Base-by-base conservation (phyloP, 2,113 vertebrate species). In the rat (Rattus norvegicus) region DNA sequence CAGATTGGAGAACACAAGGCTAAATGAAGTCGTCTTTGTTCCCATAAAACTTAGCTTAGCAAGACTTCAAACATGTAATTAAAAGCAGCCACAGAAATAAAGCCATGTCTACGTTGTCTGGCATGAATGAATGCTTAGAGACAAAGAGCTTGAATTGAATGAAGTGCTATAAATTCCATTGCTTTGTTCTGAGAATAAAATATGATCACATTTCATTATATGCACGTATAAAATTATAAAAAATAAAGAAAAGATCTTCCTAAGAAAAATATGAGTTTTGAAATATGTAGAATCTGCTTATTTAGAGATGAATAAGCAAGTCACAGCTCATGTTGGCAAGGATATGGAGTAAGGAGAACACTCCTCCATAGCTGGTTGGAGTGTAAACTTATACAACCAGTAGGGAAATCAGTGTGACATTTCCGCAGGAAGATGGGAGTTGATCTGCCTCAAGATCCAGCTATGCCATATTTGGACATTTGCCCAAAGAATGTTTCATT, bases 121-220 rank as follows among this genome's bases (percentile, higher is more conserved):
- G 6, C 39, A 30, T 33, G 54, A 73, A 91, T 49, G 49, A 56
- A 26, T 84, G 30, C 43, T 86, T 91, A 83, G 33, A 92, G 30
- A 87, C 22, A 4, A 4, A 72, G 39, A 72, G 39, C 80, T 77
- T 76, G 17, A 59, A 2, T 75, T 59, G 73, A 47, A 20, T 17
- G 0, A 8, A 63, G 61, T 56, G 9, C 26, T 47, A 43, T 10
- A 26, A 59, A 54, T 67, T 88, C 17, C 5, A 84, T 59, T 67
- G 65, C 19, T 91, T 77, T 89, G 36, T 59, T 94, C 43, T 84
- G 24, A 96, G 43, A 28, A 30, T 77, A n/a, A 87, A 86, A 49
- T 47, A 67, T 43, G 8, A 65, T 86, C 28, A 49, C 67, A 30
- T 86, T 67, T 86, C 5, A 86, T 49, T 49, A 33, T 20, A 49